Conservation (phyloP, 2,113 vertebrate species). For the Piprites chloris region DNA sequence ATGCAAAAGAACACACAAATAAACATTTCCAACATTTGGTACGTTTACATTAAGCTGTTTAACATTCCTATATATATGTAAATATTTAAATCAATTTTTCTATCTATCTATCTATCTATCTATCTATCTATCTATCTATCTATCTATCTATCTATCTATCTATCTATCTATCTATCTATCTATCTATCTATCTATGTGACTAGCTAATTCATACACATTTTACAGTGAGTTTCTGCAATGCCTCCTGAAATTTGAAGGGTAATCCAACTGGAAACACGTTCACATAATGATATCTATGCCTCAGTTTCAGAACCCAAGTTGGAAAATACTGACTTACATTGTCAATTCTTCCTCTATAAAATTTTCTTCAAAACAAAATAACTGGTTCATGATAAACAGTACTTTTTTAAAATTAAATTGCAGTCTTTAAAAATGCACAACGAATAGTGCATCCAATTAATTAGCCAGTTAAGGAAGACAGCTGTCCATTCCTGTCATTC, state of each 20-base stretch:
- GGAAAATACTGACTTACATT: not conserved
- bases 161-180: not conserved
- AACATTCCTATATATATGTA: not conserved
- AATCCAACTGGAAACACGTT: not conserved
- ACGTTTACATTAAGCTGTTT: not conserved
- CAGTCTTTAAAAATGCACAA: constrained; percentile 35
- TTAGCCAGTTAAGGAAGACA: constrained; percentile 50
- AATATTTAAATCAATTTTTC: not conserved
- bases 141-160: not conserved
- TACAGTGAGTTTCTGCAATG: not conserved
- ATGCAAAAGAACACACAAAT: not conserved
- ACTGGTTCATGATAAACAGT: not conserved
- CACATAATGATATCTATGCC: not conserved
- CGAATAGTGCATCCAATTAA: constrained; percentile 56
- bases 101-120: not conserved
- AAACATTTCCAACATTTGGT: not conserved
- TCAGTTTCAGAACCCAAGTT: not conserved
- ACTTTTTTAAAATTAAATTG: not conserved
- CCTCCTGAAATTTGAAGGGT: not conserved
- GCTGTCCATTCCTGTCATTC: constrained; percentile 60
- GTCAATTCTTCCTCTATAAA: not conserved
- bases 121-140: not conserved
- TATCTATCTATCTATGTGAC: not conserved
- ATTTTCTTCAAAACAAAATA: not conserved
- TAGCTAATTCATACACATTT: not conserved